These are phyloP conservation scores for Bambusicola thoracicus DNA, from an alignment of 2,113 vertebrate species.

Conservation along the genomic window DNA sequence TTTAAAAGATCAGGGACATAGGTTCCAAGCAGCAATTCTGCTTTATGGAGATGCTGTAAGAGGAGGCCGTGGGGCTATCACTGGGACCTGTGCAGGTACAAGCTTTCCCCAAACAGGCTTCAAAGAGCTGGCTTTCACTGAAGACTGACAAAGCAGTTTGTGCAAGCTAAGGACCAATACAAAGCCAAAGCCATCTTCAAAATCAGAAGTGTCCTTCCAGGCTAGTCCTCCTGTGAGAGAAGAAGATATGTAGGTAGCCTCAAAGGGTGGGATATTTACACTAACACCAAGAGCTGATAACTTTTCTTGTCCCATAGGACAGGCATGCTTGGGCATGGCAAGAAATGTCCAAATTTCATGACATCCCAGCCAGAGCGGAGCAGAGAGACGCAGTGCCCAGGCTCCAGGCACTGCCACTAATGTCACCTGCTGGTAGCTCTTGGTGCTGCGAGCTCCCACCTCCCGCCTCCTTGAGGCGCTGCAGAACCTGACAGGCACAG, in stretches of 20 bases:
- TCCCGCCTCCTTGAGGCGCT: neutral
- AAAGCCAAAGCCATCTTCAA: neutral
- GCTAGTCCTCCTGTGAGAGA: neutral
- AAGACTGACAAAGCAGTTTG: neutral
- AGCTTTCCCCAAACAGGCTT: neutral
- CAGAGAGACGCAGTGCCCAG: neutral
- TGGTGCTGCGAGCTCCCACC: neutral
- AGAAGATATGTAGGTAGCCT: fast-evolving
- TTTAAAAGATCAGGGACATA: neutral
- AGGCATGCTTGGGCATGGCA: too few relatives aligned
- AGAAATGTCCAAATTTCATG: neutral
- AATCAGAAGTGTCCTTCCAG: neutral
- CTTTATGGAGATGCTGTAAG: neutral
- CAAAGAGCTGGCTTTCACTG: neutral
- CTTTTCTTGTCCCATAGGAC: neutral
- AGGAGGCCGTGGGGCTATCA: neutral
- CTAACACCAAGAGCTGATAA: neutral
- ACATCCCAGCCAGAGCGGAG: neutral
- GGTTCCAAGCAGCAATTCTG: neutral
- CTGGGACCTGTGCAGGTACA: neutral
- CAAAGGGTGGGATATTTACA: neutral
- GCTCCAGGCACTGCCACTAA: neutral
- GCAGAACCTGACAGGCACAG: neutral
- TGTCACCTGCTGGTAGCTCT: fast-evolving
- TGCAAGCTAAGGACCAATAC: neutral